Conservation (phyloP, 2,888 invertebrate genomes). For the Troides oblongomaculatus region DNA sequence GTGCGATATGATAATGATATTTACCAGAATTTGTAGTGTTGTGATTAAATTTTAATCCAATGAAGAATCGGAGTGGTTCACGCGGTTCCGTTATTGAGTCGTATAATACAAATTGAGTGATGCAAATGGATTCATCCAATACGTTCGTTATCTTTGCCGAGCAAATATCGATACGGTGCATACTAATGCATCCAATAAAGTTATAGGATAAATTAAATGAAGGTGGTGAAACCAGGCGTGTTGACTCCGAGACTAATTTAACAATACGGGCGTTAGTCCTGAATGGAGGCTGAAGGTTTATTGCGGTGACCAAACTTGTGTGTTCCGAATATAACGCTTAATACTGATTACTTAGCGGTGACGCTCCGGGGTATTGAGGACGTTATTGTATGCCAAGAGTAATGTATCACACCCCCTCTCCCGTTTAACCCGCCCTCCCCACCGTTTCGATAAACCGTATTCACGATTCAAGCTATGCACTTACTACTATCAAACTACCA, state of each 20-base stretch:
- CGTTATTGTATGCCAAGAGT: conserved; percentile 36
- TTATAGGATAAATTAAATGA: conserved; percentile 3
- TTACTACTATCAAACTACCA: conserved; percentile 2
- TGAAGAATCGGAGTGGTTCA: no score
- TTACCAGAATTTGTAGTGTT: no score
- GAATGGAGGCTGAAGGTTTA: conserved; percentile 41
- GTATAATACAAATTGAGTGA: conserved; percentile 7
- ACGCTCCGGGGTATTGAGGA: conserved; percentile 31
- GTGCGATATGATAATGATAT: no score
- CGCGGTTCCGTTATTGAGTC: neutral
- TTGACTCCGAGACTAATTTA: conserved; percentile 35
- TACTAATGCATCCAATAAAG: conserved; percentile 5
- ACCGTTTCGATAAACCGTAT: conserved; percentile 16
- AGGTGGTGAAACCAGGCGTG: neutral
- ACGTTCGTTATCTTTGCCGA: neutral
- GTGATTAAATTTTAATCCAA: no score
- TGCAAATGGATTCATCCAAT: conserved; percentile 6
- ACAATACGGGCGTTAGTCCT: conserved; percentile 42
- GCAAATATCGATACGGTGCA: conserved; percentile 1
- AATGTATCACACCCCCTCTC: conserved; percentile 34
- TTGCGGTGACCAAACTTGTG: conserved; percentile 44
- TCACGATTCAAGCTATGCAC: conserved; percentile 13
- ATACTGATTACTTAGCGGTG: conserved; percentile 27
- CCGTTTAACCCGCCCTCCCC: no score
- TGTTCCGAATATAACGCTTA: conserved; percentile 19